These are phyloP conservation scores for Bolborhynchus lineola DNA, from an alignment of 2,113 vertebrate species.

Conservation along the genomic window DNA sequence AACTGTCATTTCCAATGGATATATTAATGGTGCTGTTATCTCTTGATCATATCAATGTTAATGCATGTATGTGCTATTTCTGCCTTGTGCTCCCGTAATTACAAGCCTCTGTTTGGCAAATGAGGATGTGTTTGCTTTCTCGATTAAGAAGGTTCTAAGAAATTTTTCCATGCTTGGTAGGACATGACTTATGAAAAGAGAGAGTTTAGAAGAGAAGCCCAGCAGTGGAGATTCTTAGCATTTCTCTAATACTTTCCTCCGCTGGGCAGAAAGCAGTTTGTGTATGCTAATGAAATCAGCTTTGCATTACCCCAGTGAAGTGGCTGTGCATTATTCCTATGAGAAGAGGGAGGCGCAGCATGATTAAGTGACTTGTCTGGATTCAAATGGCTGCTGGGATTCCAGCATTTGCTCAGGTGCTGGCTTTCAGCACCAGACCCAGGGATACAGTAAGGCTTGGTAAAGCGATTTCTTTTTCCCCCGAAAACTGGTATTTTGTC, in stretches of 20 bases:
- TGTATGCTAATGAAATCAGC: slow-evolving; percentile 51
- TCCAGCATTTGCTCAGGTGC: not conserved
- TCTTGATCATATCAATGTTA: not conserved
- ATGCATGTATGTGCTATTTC: not conserved
- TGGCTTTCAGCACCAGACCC: not conserved
- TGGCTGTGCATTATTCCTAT: slow-evolving; percentile 9
- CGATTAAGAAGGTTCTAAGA: slow-evolving; percentile 38
- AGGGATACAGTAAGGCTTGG: not conserved
- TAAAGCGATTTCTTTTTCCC: not conserved
- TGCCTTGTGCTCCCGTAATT: slow-evolving; percentile 17
- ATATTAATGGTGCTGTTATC: not conserved
- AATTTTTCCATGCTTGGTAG: slow-evolving; percentile 9
- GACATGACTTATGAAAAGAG: not conserved
- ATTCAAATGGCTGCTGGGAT: not conserved
- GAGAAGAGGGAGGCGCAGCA: not conserved
- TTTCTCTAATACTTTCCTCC: slow-evolving; percentile 29
- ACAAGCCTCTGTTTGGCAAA: slow-evolving; percentile 37
- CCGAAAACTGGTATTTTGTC: not conserved
- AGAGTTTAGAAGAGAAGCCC: not conserved
- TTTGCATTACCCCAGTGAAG: not conserved
- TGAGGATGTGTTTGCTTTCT: slow-evolving; percentile 8
- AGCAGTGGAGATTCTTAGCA: not conserved
- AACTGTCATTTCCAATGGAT: not conserved
- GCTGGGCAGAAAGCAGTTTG: slow-evolving; percentile 17
- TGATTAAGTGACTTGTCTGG: slow-evolving; percentile 6